Conservation (phyloP, 2,888 invertebrate genomes). For the Yponomeuta evonymella region DNA sequence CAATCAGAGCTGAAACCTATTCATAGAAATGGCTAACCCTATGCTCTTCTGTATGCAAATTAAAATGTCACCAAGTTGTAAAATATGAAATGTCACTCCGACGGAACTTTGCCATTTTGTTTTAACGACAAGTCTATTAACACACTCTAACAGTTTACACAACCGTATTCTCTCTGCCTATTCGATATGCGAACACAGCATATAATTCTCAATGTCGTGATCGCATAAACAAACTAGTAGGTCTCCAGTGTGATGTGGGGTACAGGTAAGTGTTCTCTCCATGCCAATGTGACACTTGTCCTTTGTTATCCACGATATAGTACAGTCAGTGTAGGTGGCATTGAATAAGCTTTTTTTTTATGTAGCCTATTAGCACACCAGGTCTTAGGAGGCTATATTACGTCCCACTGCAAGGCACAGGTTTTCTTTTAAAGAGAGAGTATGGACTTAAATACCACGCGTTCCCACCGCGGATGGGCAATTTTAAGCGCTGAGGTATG, state of each 20-base stretch:
- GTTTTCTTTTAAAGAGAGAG: no score
- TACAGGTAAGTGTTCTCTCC: background rate
- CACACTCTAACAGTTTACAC: background rate
- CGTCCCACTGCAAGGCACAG: no score
- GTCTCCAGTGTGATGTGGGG: background rate
- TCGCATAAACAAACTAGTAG: conserved; percentile 1
- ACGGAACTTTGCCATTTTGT: background rate
- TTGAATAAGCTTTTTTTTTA: no score
- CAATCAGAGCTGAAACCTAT: background rate
- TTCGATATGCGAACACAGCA: background rate
- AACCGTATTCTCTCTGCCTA: background rate
- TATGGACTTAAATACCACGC: no score
- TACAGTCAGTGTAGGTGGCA: no score
- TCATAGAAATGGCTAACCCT: background rate
- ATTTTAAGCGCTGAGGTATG: no score
- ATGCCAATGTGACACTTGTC: background rate
- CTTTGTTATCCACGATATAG: no score
- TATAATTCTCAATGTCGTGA: conserved; percentile 3
- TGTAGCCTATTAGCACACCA: no score
- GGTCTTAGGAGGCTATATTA: no score
- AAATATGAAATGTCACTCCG: background rate
- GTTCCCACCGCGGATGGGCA: no score
- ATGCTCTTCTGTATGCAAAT: background rate
- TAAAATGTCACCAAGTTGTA: background rate
- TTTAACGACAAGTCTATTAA: background rate